A percentile compares a stretch with the other conserved stretches of the same genome.
Conservation (phyloP, 2,113 vertebrate genomes). For the Ahaetulla prasina region DNA sequence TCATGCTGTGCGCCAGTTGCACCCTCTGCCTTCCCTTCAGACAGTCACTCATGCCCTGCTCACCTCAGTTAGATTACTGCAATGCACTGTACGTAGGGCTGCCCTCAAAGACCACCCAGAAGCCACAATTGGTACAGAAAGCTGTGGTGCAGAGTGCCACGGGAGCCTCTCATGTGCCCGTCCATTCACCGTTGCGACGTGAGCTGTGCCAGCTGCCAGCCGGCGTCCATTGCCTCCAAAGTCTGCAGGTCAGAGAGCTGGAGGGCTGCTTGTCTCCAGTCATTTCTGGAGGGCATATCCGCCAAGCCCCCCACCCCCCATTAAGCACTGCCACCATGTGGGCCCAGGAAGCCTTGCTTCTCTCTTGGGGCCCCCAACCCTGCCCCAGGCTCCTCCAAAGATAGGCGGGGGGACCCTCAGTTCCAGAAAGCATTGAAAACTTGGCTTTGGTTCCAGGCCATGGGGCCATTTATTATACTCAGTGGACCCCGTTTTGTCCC, state of each 20-base stretch:
- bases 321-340: neutral
- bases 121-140: too few species aligned
- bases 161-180: neutral
- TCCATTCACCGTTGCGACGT: neutral
- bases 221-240: neutral
- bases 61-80: neutral
- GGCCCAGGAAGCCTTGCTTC: neutral
- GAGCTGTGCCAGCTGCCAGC: neutral
- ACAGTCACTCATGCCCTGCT: neutral
- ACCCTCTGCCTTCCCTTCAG: neutral
- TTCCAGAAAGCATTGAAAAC: neutral
- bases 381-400: neutral
- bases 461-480: neutral
- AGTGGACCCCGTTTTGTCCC: neutral
- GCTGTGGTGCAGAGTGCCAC: neutral
- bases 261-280: neutral
- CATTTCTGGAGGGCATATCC: neutral
- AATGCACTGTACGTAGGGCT: neutral
- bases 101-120: neutral
- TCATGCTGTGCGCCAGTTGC: neutral
- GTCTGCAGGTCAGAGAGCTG: neutral
- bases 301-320: neutral
- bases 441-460: neutral
- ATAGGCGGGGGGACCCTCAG: fast-evolving
- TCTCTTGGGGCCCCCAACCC: neutral